Percentiles rank a stretch among this genome's conserved stretches.
Evolutionary conservation across 2,113 vertebrate genomes (phyloP).

Genomic region (Trichechus manatus): DNA sequence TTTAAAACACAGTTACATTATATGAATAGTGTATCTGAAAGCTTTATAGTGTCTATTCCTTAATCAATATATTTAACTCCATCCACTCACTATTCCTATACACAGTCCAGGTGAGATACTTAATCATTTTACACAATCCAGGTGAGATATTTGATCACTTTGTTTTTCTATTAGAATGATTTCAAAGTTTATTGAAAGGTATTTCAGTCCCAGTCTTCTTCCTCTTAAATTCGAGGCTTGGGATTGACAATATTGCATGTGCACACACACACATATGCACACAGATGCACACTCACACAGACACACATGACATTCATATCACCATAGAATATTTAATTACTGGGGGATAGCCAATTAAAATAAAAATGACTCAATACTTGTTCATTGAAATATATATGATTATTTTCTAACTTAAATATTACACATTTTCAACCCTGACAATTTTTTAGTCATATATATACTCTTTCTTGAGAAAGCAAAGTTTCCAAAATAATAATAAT

Average conservation of each 20-base stretch:
- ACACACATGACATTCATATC: neutral
- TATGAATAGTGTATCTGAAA: neutral
- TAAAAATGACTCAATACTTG: neutral
- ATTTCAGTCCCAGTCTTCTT: neutral
- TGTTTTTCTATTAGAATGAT: neutral
- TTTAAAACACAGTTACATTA: neutral
- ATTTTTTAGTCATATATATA: neutral
- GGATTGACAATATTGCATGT: neutral
- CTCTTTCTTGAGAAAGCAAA: neutral
- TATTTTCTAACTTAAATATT: constrained; percentile 36
- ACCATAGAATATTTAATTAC: neutral
- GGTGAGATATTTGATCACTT: neutral
- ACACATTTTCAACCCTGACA: neutral
- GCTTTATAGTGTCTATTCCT: neutral
- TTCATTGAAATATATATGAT: constrained; percentile 8
- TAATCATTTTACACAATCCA: neutral
- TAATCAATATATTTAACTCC: neutral
- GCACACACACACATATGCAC: neutral
- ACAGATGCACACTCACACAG: neutral
- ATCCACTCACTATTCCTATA: neutral
- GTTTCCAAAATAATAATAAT: neutral
- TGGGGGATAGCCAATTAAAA: neutral
- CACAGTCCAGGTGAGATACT: neutral
- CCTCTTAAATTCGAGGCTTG: neutral
- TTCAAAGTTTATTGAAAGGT: constrained; percentile 67